Evolutionary conservation across 2,888 invertebrate species (phyloP), one percentile per base, ranked within the genome.

Genomic region (Nycteola revayana): DNA sequence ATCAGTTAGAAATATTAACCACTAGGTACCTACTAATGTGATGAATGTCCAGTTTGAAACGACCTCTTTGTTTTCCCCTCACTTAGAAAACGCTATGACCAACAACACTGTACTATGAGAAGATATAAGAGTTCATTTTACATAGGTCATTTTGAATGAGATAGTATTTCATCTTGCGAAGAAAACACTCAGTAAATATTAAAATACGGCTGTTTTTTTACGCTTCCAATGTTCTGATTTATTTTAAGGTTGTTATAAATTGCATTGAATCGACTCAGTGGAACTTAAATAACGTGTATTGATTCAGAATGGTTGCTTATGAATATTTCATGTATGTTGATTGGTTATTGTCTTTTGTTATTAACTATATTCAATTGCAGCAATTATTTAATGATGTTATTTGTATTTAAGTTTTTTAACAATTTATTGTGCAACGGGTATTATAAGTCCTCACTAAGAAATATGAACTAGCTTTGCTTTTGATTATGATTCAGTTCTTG

Each of bases 111-210:
- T 1, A 7, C 9, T 3, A 24, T 7, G 10, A n/a, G 18, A 8
- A n/a, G 8, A 23, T 31, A 37, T 38, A 29, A 24, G 9, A 37
- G 67, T 7, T 54, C 66, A 48, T 17, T 7, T 28, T 52, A 53
- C 32, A 41, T 7, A 66, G 67, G 75, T 18, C 9, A 21, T 28
- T 24, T 36, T 61, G 39, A 50, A 60, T 57, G 54, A 45, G 39
- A 57, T 41, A 40, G 59, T 75, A 75, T 66, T 65, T 74, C 60
- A 74, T 56, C 45, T 52, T 41, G 55, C 62, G 66, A 65, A 66
- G 59, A 70, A 73, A 72, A 70, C 71, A 74, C 74, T 75, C 66
- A 60, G 67, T 73, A 65, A 68, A 76, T 72, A 70, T 70, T 67
- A 67, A 72, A 68, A 60, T 60, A 51, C 38, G 60, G 62, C 62